Base-by-base conservation (phyloP, 2,797 vertebrate genomes). In the Aselliscus stoliczkanus region DNA sequence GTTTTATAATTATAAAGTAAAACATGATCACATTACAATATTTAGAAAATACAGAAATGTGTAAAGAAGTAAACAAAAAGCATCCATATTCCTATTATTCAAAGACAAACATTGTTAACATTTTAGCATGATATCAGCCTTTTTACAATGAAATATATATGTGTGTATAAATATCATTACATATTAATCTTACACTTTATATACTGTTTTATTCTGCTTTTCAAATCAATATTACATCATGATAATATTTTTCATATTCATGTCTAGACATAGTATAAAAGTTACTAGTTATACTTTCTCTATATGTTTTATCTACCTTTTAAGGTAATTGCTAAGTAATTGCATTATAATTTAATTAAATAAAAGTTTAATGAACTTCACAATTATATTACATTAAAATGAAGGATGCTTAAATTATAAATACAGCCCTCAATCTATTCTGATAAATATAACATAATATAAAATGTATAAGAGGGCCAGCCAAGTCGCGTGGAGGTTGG, bases 331-430 rank as follows among this genome's bases (percentile, higher is more conserved):
- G 12, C 27, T 65, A 92, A 31, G 69, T 44, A 56, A 42, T 54
- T 79, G 39, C 54, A 73, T 42, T 4, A 1, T 2, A 72, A n/a
- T 83, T 90, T 95, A 42, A 79, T 80, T 96, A 73, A 86, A 97
- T 85, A 64, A 75, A 94, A 85, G 5, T 25, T 97, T 94, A 69
- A 50, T 86, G 7, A 54, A 34, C 87, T 97, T 84, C 13, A 60
- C 39, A 80, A 64, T 88, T 94, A 87, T 80, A 75, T 90, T 88
- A 81, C 60, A 95, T 93, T 90, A 58, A 88, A 94, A 92, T 82
- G 87, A 90, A 79, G 7, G 4, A 54, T 64, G 8, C 23, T 94
- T 88, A 82, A 88, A 85, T 50, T 56, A 85, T 90, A 96, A 95
- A 88, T 64, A 58, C 0, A 77, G 47, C 88, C 39, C 76, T 93